Percentiles rank a stretch among this genome's conserved stretches.
phyloP scores from a whole-genome alignment of 2,113 vertebrate species.

The Balaeniceps rex region DNA sequence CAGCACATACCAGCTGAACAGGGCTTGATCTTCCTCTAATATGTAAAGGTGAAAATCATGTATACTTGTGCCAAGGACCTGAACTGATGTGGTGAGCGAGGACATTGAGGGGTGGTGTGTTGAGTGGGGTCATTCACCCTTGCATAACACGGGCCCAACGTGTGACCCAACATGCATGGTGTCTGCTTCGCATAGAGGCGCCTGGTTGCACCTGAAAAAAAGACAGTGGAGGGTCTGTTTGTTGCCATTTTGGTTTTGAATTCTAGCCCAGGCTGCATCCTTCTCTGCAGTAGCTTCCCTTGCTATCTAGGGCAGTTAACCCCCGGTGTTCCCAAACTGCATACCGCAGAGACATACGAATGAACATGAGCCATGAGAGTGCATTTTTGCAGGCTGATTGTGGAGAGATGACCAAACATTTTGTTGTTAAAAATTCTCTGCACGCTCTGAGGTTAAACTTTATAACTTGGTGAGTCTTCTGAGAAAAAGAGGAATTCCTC shows the following conservation, averaged over 20 bases:
- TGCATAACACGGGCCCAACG: rapidly evolving
- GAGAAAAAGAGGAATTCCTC: neutral
- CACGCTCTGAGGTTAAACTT: neutral
- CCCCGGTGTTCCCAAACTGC: neutral
- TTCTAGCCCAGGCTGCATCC: neutral
- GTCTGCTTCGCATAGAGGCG: neutral
- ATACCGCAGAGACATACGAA: neutral
- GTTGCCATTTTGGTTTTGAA: neutral
- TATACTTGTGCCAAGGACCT: neutral
- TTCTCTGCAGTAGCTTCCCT: neutral
- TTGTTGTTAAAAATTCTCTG: neutral
- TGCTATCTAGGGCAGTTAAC: neutral
- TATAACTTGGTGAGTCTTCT: neutral
- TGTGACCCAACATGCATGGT: rapidly evolving
- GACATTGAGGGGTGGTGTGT: neutral
- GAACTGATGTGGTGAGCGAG: neutral
- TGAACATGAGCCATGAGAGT: neutral
- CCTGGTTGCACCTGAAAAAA: neutral
- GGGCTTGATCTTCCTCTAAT: neutral
- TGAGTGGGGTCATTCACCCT: neutral
- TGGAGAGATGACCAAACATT: neutral
- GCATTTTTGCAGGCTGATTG: neutral
- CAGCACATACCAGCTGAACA: neutral
- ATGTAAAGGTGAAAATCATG: neutral
- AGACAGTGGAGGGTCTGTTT: neutral